phyloP scores from a whole-genome alignment of 2,888 invertebrate genomes.

The Polymixis lichenea region DNA sequence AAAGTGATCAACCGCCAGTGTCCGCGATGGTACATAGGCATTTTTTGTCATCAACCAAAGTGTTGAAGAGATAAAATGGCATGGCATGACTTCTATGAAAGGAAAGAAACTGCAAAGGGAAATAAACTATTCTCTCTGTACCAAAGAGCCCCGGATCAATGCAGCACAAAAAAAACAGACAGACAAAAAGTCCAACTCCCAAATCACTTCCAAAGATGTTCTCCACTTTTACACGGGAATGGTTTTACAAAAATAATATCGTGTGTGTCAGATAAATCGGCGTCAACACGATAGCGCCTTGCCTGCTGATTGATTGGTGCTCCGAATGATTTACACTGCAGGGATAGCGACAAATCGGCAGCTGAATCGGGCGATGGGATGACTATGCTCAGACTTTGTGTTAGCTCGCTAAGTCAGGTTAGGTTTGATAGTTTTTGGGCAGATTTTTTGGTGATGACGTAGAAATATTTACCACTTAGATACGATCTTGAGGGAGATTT shows the following conservation, averaged over 20 bases:
- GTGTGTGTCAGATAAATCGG: constrained; percentile 58
- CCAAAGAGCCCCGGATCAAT: background rate
- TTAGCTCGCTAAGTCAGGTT: background rate
- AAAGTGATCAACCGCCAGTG: too few species aligned
- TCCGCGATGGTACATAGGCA: background rate
- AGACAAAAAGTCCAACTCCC: constrained; percentile 7
- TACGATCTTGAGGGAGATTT: background rate
- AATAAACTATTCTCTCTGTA: background rate
- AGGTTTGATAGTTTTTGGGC: background rate
- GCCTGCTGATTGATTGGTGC: constrained; percentile 62
- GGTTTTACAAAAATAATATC: constrained; percentile 59
- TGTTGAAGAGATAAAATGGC: background rate
- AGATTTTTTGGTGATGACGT: background rate
- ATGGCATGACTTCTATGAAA: background rate
- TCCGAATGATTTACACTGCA: constrained; percentile 63
- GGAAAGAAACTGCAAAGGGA: background rate
- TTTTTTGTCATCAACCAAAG: background rate
- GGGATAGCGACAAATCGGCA: constrained; percentile 56
- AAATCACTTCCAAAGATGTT: constrained; percentile 40
- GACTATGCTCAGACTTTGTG: constrained; percentile 42
- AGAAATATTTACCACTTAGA: too few species aligned
- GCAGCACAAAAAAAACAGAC: background rate
- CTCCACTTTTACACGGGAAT: constrained; percentile 31
- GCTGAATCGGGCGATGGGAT: constrained; percentile 47
- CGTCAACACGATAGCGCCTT: constrained; percentile 67